These are phyloP conservation scores for Agriotes lineatus DNA, from an alignment of 2,888 invertebrate species.

Conservation along the genomic window DNA sequence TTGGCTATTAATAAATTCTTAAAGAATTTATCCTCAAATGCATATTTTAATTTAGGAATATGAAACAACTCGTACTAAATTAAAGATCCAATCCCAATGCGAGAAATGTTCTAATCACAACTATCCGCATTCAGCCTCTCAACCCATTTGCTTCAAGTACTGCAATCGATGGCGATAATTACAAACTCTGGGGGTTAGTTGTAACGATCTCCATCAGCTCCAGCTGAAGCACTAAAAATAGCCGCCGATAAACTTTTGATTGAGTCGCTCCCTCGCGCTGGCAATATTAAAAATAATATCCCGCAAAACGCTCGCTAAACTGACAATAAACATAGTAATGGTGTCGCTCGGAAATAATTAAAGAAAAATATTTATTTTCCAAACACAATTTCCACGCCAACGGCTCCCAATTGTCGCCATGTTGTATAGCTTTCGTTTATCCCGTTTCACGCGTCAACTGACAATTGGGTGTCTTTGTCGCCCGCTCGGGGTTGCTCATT, in stretches of 20 bases:
- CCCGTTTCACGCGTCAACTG: constrained; percentile 56
- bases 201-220: too few relatives aligned
- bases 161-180: not conserved
- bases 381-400: constrained; percentile 57
- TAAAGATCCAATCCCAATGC: too few relatives aligned
- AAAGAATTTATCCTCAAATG: too few relatives aligned
- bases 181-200: not conserved
- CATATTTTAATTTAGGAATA: too few relatives aligned
- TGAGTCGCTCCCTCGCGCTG: not conserved
- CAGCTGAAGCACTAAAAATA: constrained; percentile 2
- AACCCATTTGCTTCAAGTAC: too few relatives aligned
- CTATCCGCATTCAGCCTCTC: too few relatives aligned
- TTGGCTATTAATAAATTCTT: too few relatives aligned
- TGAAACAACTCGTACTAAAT: too few relatives aligned
- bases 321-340: constrained; percentile 39
- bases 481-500: constrained; percentile 44
- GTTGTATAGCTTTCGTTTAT: constrained; percentile 47
- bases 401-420: constrained; percentile 49
- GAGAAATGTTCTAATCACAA: too few relatives aligned
- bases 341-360: constrained; percentile 52
- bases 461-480: constrained; percentile 56
- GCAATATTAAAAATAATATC: constrained; percentile 33
- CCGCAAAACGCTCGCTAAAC: constrained; percentile 27
- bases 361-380: constrained; percentile 62
- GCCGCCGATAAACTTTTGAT: constrained; percentile 10